Base-by-base conservation (phyloP, 1,140 invertebrate genomes). In the Bombus superbus region DNA sequence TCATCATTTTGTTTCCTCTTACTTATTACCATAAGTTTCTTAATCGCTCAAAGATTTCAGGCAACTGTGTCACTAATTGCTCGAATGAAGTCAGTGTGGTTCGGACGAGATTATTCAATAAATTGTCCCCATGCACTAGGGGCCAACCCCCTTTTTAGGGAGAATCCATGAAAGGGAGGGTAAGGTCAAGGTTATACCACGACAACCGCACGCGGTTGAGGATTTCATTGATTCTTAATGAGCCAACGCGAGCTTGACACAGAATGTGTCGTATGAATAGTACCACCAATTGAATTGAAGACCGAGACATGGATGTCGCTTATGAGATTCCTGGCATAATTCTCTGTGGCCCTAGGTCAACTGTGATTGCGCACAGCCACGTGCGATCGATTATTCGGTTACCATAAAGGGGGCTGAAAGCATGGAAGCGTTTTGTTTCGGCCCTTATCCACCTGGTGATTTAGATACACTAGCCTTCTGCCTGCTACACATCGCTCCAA, bases 151-250 rank as follows among this genome's bases (percentile, higher is more conserved):
- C 78, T 83, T 82, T 89, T 77, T 81, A 77, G 76, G 66, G 28
- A 66, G 69, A 71, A 59, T 74, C 35, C 59, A 22, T 68, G 57
- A 57, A 76, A 59, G 22, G 74, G 6, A 32, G 38, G 25, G 4
- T 13, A 35, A 38, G 77, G 85, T 89, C 88, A 85, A 88, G 85
- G 77, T 89, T 83, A 44, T 47, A 40, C 40, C 62, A 32, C 15
- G 68, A 25, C 73, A 74, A 25, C 38, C 69, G 11, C 38, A 62
- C 44, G 76, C 76, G 77, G 15, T 79, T 83, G 35, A 71, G 89
- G 72, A 86, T 86, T 89, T 91, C 78, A 88, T 89, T 89, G 89
- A 91, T 89, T 91, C 88, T 89, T 91, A 91, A 91, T 89, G 89
- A 91, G 79, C 40, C 18, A 78, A 59, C 44, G 81, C 72, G 80